phyloP scores from a whole-genome alignment of 2,113 vertebrate genomes.

The Lagenorhynchus albirostris region DNA sequence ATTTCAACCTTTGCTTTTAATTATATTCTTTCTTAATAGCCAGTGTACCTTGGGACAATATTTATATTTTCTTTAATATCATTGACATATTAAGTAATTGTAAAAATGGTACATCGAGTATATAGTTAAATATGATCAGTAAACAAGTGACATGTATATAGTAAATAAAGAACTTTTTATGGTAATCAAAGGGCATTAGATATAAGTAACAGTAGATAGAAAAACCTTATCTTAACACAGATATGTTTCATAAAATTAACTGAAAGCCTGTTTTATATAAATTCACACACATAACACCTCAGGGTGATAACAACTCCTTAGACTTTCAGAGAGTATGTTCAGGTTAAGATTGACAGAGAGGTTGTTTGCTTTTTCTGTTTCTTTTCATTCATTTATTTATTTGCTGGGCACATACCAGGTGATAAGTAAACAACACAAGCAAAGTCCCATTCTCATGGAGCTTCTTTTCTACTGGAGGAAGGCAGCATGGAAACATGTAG shows the following conservation, averaged over 20 bases:
- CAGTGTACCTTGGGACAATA: not conserved
- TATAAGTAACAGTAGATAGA: not conserved
- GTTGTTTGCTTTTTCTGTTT: not conserved
- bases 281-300: not conserved
- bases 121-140: not conserved
- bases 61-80: not conserved
- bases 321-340: not conserved
- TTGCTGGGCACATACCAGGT: not conserved
- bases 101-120: not conserved
- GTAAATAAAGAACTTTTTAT: not conserved
- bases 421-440: not conserved
- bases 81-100: not conserved
- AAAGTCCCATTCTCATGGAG: not conserved
- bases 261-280: not conserved
- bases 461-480: not conserved
- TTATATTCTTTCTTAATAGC: not conserved
- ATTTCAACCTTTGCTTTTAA: not conserved
- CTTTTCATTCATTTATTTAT: not conserved
- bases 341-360: not conserved
- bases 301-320: not conserved
- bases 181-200: not conserved
- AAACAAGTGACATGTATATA: not conserved
- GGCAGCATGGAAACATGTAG: not conserved
- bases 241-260: not conserved
- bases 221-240: not conserved